Percentiles rank a stretch among this genome's conserved stretches.
Evolutionary conservation across 2,113 vertebrate genomes (phyloP).

Genomic region (Amia ocellicauda): DNA sequence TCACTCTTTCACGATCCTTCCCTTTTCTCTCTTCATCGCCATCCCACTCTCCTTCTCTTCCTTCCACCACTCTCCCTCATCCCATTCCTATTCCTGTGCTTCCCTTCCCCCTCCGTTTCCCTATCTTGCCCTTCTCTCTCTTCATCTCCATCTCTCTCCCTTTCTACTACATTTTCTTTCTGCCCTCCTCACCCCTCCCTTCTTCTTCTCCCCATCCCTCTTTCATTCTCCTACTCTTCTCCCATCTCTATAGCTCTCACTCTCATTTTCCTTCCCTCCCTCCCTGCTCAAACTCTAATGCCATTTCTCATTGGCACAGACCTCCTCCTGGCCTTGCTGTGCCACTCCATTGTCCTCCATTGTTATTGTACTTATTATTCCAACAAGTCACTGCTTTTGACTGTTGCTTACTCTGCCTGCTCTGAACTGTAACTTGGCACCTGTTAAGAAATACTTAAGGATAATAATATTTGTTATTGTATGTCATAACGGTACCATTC

Average conservation of each 20-base stretch:
- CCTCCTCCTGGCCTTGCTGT: too few relatives aligned
- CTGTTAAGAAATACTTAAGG: background rate
- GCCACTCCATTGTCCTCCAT: background rate
- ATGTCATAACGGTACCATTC: too few relatives aligned
- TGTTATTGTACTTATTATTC: background rate
- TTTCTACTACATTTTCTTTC: background rate
- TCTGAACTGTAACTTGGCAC: background rate
- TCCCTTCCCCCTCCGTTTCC: background rate
- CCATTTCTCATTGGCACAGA: background rate
- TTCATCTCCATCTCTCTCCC: background rate
- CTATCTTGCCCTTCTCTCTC: background rate
- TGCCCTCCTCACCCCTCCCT: background rate
- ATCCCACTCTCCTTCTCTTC: background rate
- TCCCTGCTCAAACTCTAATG: background rate
- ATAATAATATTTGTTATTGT: background rate
- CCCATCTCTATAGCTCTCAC: background rate
- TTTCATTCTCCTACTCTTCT: background rate
- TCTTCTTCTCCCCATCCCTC: too few relatives aligned
- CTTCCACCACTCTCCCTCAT: background rate
- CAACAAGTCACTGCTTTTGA: background rate
- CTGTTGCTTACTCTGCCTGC: background rate
- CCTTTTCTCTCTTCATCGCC: background rate
- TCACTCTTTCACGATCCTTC: background rate
- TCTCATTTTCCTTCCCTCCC: background rate
- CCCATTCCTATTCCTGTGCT: too few relatives aligned